Conservation (phyloP, 2,797 vertebrate genomes). For the Manis crassicaudata region DNA sequence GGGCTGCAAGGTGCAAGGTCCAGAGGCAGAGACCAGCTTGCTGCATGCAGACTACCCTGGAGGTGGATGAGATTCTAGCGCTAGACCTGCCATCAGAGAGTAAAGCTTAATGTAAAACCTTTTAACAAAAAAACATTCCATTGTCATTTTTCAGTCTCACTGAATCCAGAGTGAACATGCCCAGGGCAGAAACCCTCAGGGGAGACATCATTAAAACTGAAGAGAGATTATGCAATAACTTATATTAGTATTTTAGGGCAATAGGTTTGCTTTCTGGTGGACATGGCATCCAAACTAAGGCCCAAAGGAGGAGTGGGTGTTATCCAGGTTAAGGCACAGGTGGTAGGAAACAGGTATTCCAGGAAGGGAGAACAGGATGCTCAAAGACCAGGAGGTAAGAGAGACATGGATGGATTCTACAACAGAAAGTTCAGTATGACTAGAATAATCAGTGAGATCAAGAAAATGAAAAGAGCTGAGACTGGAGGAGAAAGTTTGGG, state of each 20-base stretch:
- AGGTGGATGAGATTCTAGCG: no score
- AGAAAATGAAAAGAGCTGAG: not conserved
- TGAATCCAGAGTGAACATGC: no score
- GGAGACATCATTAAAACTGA: not conserved
- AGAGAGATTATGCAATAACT: not conserved
- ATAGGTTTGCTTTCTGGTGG: not conserved
- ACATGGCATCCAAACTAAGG: not conserved
- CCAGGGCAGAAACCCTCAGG: no score
- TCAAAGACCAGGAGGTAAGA: not conserved
- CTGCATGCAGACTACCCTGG: no score
- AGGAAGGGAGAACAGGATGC: not conserved
- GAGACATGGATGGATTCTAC: not conserved
- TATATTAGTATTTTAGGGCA: not conserved
- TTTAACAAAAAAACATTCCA: no score
- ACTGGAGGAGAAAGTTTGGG: not conserved
- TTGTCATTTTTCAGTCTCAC: no score
- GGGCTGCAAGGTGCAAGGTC: no score
- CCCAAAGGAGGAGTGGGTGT: not conserved
- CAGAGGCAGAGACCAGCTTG: no score
- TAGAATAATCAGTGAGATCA: not conserved
- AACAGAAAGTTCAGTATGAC: not conserved
- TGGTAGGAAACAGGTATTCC: not conserved
- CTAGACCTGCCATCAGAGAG: no score
- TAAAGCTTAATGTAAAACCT: no score
- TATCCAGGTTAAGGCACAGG: not conserved